Evolutionary conservation across 2,888 invertebrate species (phyloP), one percentile per base, ranked within the genome.

Genomic region (Petrolisthes manimaculis): DNA sequence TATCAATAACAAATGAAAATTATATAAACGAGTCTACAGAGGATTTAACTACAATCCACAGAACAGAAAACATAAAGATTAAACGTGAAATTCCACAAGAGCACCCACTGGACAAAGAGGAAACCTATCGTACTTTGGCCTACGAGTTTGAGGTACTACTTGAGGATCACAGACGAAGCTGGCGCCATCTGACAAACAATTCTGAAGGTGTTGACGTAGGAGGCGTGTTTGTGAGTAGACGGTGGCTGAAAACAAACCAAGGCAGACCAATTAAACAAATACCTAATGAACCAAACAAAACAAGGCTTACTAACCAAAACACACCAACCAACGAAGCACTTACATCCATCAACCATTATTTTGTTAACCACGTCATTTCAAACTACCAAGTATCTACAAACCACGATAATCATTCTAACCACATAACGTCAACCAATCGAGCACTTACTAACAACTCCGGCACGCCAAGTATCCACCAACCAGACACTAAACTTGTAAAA

Each of bases 71-170:
- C 2, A 37, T 37, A 37, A 37, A 37, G 37, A 37, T 37, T 37
- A 2, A 37, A 37, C 37, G 37, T 37, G 37, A 37, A 37, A 37
- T 37, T 37, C 37, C 37, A 37, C 37, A 37, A 37, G 37, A 37
- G 37, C 37, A 37, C 37, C 37, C 37, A 37, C 37, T 37, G 37
- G 37, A 37, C 37, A 37, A 24, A 37, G 69, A 82, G 14, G 37
- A 61, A 21, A 18, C 14, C 14, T 81, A 21, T 18, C 8, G 69
- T 9, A 69, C 14, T 53, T 61, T 86, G 9, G 82, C 82, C 51
- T 86, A 37, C 21, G 82, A 86, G 3, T 9, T 86, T 2, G 86
- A 86, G 61, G 75, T 77, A 8, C 18, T 80, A 9, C 82, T 86
- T 4, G 53, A 82, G 56, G 81, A 61, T 5, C 77, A 82, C 67